A percentile compares a stretch with the other conserved stretches of the same genome.
Evolutionary conservation across 2,797 vertebrate genomes (phyloP).

Genomic region (Manis javanica): DNA sequence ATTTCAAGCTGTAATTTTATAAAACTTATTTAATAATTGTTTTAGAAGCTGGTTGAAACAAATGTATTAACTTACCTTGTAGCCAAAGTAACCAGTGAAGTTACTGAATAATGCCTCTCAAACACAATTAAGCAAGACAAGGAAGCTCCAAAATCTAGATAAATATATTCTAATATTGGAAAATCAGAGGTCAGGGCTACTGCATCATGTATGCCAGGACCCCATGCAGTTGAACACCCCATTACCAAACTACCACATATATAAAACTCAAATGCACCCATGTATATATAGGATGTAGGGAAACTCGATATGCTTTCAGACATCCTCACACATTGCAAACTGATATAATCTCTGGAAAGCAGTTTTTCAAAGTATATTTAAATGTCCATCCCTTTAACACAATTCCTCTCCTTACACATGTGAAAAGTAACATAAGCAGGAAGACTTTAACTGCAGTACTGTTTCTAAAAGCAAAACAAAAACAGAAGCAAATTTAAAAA

Average conservation of each 20-base stretch:
- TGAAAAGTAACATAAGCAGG: constrained; percentile 34
- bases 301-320: background rate
- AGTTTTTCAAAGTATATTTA: constrained; percentile 47
- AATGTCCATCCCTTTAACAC: background rate
- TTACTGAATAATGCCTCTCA: background rate
- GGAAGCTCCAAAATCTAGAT: constrained; percentile 8
- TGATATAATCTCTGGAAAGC: background rate
- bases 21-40: background rate
- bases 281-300: background rate
- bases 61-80: constrained; percentile 52
- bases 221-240: background rate
- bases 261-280: background rate
- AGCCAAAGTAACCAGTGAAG: background rate
- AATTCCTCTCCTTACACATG: background rate
- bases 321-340: background rate
- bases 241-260: background rate
- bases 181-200: background rate
- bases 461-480: constrained; percentile 11
- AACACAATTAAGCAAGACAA: constrained; percentile 23
- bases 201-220: background rate
- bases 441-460: background rate
- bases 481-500: constrained; percentile 31
- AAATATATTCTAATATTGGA: constrained; percentile 15
- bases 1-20: constrained; percentile 38
- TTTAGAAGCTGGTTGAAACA: background rate